Base-by-base conservation (phyloP, 2,113 vertebrate species). In the Papio anubis region DNA sequence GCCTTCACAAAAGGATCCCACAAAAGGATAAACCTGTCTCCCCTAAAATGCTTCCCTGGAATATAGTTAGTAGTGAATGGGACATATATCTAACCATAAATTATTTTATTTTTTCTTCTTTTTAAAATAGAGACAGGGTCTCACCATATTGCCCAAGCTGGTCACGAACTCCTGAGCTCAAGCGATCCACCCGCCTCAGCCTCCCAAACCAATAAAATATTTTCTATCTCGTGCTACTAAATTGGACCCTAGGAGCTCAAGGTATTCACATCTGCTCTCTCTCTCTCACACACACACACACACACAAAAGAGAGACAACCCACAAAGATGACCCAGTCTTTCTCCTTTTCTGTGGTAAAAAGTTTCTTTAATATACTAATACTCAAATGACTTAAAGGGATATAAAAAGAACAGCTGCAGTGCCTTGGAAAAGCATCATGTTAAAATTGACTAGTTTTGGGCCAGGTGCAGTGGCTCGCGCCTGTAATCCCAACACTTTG, bases 301-400 rank as follows among this genome's bases (percentile, higher is more conserved):
- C 55, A 27, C 38, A 38, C n/a, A n/a, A 3, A 25, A 21, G 23
- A 25, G 83, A 70, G 91, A 97, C 40, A 52, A 32, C 72, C 97
- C 97, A 96, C 97, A 97, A 96, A 95, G 96, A 85, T 91, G 95
- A 93, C 72, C 92, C 86, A 35, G 7, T 35, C 72, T 78, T 96
- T 97, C 94, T 97, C 96, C 48, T 88, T 96, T 98, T 96, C 94
- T 64, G 61, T 95, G 90, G 96, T 97, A 93, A 96, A 96, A 97
- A 81, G 38, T 98, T 96, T 97, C 97, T 91, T 97, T 93, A 97
- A 59, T 94, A 95, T 52, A 57, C 81, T 93, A 95, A 94, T 88
- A 97, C 90, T 86, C 96, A 80, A 85, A 94, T 45, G 97, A 91
- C 73, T 66, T 61, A 38, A 11, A 78, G 76, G 96, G 80, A 98